Base-by-base conservation (phyloP, 2,113 vertebrate species). In the Psophia crepitans region DNA sequence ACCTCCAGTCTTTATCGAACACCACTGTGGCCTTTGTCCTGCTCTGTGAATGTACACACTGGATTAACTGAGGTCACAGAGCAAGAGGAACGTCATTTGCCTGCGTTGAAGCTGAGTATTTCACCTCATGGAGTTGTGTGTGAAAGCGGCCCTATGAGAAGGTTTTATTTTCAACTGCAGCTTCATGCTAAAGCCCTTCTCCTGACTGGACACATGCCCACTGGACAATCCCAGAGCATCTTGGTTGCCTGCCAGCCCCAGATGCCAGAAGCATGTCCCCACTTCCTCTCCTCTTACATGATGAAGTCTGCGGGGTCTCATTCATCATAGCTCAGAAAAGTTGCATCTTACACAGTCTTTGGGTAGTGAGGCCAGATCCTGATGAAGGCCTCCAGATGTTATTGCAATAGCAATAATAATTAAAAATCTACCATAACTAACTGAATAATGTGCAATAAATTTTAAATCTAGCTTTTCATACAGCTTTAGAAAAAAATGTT, bases 181-280 rank as follows among this genome's bases (percentile, higher is more conserved):
- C 58, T 83, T 53, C 1, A 1, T 57, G 63, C 68, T 68, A 4
- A 16, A 66, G 83, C 83, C 82, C 79, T 92, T 94, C 70, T 92
- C 80, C 80, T 20, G 35, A 57, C 93, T 95, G 96, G 94, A 78
- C 57, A 43, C 26, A 14, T 5, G 73, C 87, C 95, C 81, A 78
- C 27, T 3, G 69, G 89, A 95, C 94, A 94, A 68, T 92, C 65
- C 86, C 87, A 78, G 69, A 87, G 73, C 80, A 12, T 79, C 65
- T 82, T 96, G 93, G 69, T 81, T 51, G 58, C 73, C 74, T 92
- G 89, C 94, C 94, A 96, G 53, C 69, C 84, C 43, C 77, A 93
- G 84, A 91, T 96, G 91, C 94, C 94, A 96, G 87, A 96, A 92
- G 80, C 84, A 87, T 86, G 91, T 96, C 95, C 94, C 89, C 65